A percentile compares a stretch with the other conserved stretches of the same genome.
Conservation (phyloP, 2,113 vertebrate genomes). For the Alexandromys fortis region DNA sequence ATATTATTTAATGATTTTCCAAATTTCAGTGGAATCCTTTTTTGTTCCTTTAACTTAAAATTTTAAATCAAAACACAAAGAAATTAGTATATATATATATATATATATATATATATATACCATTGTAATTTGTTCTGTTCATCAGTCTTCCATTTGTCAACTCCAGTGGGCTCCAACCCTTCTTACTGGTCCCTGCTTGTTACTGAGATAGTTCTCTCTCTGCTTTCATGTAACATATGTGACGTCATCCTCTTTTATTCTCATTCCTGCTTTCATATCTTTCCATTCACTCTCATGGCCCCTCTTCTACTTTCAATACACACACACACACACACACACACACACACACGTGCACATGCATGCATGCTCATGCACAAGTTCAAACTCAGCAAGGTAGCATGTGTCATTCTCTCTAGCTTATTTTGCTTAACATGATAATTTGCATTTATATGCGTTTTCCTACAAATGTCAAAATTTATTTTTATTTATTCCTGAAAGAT, state of each 20-base stretch:
- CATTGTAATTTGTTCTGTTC: background rate
- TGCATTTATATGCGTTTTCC: background rate
- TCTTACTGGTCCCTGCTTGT: background rate
- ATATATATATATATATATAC: no score
- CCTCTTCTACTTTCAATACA: background rate
- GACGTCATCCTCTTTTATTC: background rate
- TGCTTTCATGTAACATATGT: background rate
- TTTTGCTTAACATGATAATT: background rate
- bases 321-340: background rate
- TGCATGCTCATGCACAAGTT: background rate
- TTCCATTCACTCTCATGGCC: background rate
- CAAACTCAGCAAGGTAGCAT: background rate
- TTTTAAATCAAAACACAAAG: no score
- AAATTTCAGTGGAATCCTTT: no score
- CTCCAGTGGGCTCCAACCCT: background rate
- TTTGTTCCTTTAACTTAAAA: no score
- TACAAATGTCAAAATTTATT: background rate
- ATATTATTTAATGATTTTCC: no score
- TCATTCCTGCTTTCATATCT: background rate
- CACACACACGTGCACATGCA: background rate
- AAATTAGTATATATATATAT: no score
- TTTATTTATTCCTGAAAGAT: background rate
- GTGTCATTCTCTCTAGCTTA: background rate
- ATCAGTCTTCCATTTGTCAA: background rate
- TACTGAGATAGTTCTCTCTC: background rate